These are phyloP conservation scores for Pygocentrus nattereri DNA, from an alignment of 2,797 vertebrate species.

Conservation along the genomic window DNA sequence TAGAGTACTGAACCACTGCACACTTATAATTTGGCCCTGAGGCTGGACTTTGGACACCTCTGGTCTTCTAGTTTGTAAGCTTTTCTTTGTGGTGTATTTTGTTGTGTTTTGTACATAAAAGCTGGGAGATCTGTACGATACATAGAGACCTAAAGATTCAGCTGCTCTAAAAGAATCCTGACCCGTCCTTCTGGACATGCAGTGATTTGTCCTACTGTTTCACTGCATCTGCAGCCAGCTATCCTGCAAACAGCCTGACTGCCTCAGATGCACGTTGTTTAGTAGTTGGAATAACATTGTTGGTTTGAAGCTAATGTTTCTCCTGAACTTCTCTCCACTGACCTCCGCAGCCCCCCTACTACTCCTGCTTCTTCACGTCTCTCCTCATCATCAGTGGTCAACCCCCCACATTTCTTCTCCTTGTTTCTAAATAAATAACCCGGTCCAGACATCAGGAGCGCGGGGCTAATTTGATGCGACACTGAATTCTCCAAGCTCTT, in stretches of 20 bases:
- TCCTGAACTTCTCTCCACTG: background rate
- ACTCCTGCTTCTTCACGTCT: background rate
- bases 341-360: no score
- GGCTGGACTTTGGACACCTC: no score
- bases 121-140: no score
- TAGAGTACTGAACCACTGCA: no score
- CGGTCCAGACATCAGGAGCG: background rate
- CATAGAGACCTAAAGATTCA: no score
- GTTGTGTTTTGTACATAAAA: no score
- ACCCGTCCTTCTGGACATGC: background rate
- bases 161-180: background rate
- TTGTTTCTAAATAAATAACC: background rate
- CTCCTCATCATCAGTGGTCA: background rate
- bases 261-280: background rate
- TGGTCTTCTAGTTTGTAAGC: no score
- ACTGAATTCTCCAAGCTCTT: conserved; percentile 9
- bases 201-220: conserved; percentile 15
- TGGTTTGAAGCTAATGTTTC: background rate
- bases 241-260: conserved; percentile 14
- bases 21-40: no score
- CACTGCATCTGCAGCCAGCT: conserved; percentile 15
- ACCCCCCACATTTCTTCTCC: background rate
- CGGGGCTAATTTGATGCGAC: conserved; percentile 16
- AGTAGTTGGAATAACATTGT: background rate
- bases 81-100: no score